Evolutionary conservation across 2,113 vertebrate genomes (phyloP).

Genomic region (Sinocyclocheilus grahami): DNA sequence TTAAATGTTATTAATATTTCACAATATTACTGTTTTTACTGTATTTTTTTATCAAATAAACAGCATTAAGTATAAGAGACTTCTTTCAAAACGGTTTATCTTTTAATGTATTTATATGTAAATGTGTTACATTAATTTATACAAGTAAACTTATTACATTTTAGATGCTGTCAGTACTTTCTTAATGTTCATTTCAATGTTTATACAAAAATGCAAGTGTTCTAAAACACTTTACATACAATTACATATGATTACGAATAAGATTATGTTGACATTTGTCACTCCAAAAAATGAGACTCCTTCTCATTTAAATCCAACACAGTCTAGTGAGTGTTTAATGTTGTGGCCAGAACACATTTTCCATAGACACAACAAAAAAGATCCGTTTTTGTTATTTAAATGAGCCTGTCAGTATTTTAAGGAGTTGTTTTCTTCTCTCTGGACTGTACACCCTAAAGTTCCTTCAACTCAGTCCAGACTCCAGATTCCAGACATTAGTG

Average conservation of each 20-base stretch:
- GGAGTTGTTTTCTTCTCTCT: conserved; percentile 17
- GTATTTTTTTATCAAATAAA: too few relatives aligned
- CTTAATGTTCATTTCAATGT: too few relatives aligned
- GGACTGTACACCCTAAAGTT: conserved; percentile 2
- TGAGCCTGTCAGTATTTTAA: conserved; percentile 24
- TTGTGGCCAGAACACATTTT: conserved; percentile 25
- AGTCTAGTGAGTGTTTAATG: neutral
- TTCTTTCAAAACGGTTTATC: too few relatives aligned
- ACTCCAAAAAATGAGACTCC: neutral
- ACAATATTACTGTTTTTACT: too few relatives aligned
- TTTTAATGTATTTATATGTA: too few relatives aligned
- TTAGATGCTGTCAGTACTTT: too few relatives aligned
- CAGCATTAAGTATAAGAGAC: too few relatives aligned
- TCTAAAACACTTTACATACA: too few relatives aligned
- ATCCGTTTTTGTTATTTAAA: conserved; percentile 32
- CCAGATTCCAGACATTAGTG: conserved; percentile 36
- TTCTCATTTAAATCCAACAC: neutral
- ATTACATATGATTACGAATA: neutral
- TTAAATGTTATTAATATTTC: too few relatives aligned
- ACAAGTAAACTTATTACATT: too few relatives aligned
- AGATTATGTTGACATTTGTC: neutral
- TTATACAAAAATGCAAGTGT: too few relatives aligned
- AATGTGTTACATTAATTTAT: too few relatives aligned
- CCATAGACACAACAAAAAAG: conserved; percentile 20
- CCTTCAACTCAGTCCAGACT: neutral